Base-by-base conservation (phyloP, 2,113 vertebrate species). In the Odobenus rosmarus region DNA sequence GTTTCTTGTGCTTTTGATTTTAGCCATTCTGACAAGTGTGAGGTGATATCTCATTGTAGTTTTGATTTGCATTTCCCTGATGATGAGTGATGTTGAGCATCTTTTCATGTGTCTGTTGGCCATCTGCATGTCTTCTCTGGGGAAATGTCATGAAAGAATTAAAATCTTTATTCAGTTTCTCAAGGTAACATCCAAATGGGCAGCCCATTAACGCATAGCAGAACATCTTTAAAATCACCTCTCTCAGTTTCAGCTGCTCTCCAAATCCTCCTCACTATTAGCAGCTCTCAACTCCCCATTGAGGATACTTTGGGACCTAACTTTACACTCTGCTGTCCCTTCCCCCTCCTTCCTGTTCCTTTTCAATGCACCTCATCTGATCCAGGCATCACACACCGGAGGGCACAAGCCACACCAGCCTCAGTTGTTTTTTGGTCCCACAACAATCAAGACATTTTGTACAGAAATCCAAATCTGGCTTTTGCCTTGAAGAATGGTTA, bases 131-230 rank as follows among this genome's bases (percentile, higher is more conserved):
- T 49, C 74, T 77, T 49, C 74, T 49, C 15, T 77, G 74, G 15
- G 28, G 26, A 77, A 49, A 49, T 31, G 26, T 31, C 26, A 3
- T 18, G 42, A 31, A 77, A 42, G 87, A 71, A 39, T 36, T 28
- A 31, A 79, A 67, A 55, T 88, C 69, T 91, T 85, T 83, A 84
- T 64, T 87, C 62, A 83, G 16, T 89, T 14, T 94, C 84, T 94
- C 0, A 1, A 69, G 85, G 31, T 49, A 74, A 51, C 24, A 90
- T 57, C 55, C 39, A 64, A 49, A 61, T 26, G 39, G 46, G 36
- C 61, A 83, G 26, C 87, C 61, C 33, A 46, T 94, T 28, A 85
- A 72, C 4, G 9, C 26, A 49, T 21, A 90, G 16, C 15, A 86
- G 72, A 91, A 16, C 39, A 72, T 57, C 67, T 87, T 76, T 46